Percentiles rank a stretch among this genome's conserved stretches.
phyloP scores from a whole-genome alignment of 2,888 invertebrate species.

The Yponomeuta evonymella region DNA sequence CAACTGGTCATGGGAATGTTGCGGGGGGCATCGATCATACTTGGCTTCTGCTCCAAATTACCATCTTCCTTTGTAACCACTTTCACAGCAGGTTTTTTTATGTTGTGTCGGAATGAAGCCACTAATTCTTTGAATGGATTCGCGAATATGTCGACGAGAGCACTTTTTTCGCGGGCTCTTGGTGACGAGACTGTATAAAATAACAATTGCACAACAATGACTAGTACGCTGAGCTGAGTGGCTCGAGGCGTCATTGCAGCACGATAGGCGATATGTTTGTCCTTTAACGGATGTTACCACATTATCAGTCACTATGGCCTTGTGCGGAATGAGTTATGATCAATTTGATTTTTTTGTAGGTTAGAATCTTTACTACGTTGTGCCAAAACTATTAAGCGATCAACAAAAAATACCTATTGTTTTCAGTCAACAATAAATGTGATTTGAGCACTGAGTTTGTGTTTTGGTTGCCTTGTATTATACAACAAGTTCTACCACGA shows the following conservation, averaged over 20 bases:
- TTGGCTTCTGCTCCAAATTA: conserved; percentile 9
- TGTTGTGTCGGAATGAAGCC: not conserved
- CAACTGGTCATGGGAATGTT: conserved; percentile 22
- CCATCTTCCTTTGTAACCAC: not conserved
- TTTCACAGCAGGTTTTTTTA: not conserved
- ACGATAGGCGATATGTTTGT: conserved; percentile 30
- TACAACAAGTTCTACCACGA: too few species aligned
- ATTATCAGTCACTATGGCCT: conserved; percentile 16
- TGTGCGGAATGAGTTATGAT: not conserved
- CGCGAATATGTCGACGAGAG: conserved; percentile 46
- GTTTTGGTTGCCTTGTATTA: too few species aligned
- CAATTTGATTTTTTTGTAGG: not conserved
- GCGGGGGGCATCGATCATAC: conserved; percentile 57
- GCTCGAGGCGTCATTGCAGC: conserved; percentile 57
- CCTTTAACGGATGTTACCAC: conserved; percentile 4
- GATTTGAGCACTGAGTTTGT: too few species aligned
- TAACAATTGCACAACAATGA: conserved; percentile 45
- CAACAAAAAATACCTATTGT: too few species aligned
- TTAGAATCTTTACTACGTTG: not conserved
- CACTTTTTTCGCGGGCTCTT: conserved; percentile 26
- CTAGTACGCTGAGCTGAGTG: conserved; percentile 48
- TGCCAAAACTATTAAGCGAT: not conserved
- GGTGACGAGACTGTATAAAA: conserved; percentile 36
- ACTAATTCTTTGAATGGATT: conserved; percentile 54
- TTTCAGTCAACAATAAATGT: too few species aligned